Base-by-base conservation (phyloP, 2,797 vertebrate genomes). In the Triplophysa yarkandensis region DNA sequence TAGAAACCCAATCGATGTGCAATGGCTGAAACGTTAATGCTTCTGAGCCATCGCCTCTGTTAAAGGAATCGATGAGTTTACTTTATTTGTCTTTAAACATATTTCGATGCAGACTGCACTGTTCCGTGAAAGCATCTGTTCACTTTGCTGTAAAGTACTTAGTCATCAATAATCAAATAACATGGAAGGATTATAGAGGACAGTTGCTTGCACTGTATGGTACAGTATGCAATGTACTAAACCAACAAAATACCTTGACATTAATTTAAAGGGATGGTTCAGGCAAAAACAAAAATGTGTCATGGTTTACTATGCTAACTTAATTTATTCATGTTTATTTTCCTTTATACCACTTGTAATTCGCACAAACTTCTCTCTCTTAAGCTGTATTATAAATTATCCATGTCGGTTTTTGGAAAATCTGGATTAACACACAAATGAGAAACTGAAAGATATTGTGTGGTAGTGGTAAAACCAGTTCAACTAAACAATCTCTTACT, bases 1-100 rank as follows among this genome's bases (percentile, higher is more conserved):
- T 28, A 54, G 48, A 50, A 58, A 60, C 39, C 36, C 44, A 68
- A 83, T 77, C 63, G 68, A 79, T 64, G 11, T 17, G 39, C n/a
- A 71, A 68, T 32, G 58, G 60, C 69, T 74, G 72, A 79, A n/a
- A 30, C 25, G 54, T 48, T 41, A 54, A 58, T 44, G 39, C 14
- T 58, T 69, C 25, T 30, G 27, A 43, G 34, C 25, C 39, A n/a
- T 14, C 57, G 62, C 36, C 39, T 57, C 55, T 46, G 68, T 23
- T 54, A 63, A 64, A 30, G 52, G 8, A 54, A 55, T 44, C 48
- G 43, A 65, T 41, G 25, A 9, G 14, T 30, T 64, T 43, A 32
- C 6, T 28, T 50, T 62, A 72, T 69, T 46, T 28, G 25, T 69
- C 23, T 68, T 23, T 66, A 17, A 67, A 54, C 9, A 58, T 43